phyloP scores from a whole-genome alignment of 2,797 vertebrate genomes.

The Sitta carolinensis region DNA sequence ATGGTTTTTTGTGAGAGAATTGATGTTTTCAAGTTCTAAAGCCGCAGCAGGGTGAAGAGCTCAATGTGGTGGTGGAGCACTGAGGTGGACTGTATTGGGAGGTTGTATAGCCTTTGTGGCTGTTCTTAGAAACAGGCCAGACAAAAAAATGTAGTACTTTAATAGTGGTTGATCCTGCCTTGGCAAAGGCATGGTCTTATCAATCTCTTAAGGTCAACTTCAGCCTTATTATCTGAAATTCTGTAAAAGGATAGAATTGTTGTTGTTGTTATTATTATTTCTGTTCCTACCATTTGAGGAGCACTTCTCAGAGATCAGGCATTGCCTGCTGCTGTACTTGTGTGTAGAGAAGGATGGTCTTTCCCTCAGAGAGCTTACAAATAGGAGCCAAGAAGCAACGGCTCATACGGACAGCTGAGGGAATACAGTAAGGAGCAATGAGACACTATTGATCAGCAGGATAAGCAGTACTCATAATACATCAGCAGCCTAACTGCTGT shows the following conservation, averaged over 20 bases:
- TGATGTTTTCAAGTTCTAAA: background rate
- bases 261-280: background rate
- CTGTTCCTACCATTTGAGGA: background rate
- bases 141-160: background rate
- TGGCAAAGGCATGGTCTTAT: background rate
- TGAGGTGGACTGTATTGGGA: background rate
- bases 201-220: background rate
- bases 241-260: background rate
- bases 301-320: background rate
- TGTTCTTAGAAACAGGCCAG: background rate
- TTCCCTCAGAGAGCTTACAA: background rate
- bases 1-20: background rate
- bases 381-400: background rate
- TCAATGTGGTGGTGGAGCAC: background rate
- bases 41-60: background rate
- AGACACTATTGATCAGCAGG: slow-evolving; percentile 10
- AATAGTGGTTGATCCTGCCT: background rate
- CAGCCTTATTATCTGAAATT: background rate
- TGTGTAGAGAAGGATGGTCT: background rate
- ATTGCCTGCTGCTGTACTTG: background rate
- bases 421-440: background rate
- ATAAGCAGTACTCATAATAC: slow-evolving; percentile 46
- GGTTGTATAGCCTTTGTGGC: background rate
- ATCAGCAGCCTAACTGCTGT: slow-evolving; percentile 58
- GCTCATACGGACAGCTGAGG: background rate